Conservation (phyloP, 2,888 invertebrate species). For the Euphydryas editha region DNA sequence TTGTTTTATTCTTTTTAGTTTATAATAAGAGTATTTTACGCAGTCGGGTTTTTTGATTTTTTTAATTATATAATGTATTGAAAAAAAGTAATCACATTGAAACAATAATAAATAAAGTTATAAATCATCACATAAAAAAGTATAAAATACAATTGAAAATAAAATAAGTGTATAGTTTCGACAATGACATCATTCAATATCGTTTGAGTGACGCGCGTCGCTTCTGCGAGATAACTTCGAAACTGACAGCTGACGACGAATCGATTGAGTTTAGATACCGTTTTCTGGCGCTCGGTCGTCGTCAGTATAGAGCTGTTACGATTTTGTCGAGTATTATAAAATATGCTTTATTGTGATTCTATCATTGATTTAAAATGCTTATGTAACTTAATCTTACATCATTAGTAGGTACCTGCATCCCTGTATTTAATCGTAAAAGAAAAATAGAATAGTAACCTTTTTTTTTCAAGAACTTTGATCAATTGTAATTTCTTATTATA, state of each 20-base stretch:
- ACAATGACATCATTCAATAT: conserved; percentile 10
- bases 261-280: conserved; percentile 46
- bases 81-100: conserved; percentile 5
- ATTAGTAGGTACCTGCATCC: no score
- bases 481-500: no score
- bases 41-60: no score
- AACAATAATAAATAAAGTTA: conserved; percentile 10
- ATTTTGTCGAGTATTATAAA: conserved; percentile 10
- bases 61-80: no score
- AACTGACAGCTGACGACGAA: conserved; percentile 74
- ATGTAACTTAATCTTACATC: no score
- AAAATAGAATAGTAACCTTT: no score
- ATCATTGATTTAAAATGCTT: no score
- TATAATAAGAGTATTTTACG: no score
- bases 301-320: conserved; percentile 8
- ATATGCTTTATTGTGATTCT: no score
- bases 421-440: no score
- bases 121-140: conserved; percentile 19
- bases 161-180: conserved; percentile 1
- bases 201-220: conserved; percentile 66
- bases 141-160: conserved; percentile 26
- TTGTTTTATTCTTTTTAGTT: no score
- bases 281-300: conserved; percentile 32
- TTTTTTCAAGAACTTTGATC: no score
- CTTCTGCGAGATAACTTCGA: conserved; percentile 58